A percentile compares a stretch with the other conserved stretches of the same genome.
Conservation (phyloP, 2,797 vertebrate genomes). For the Octomys mimax region DNA sequence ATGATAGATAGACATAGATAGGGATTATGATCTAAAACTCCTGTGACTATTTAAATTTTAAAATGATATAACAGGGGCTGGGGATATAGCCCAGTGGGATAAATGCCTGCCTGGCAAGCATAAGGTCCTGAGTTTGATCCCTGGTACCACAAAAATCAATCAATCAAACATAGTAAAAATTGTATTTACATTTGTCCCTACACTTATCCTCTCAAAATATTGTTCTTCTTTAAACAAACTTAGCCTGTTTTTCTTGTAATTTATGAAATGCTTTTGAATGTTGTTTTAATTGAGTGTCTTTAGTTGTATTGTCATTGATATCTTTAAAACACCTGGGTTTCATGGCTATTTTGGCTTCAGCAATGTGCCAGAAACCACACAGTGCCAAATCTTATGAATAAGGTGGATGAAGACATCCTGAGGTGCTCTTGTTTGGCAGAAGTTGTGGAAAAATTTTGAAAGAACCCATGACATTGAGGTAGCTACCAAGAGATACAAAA, state of each 20-base stretch:
- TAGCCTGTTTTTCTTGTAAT: not conserved
- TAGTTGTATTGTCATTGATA: not conserved
- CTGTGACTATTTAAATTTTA: not conserved
- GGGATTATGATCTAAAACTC: not conserved
- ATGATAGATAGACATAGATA: not conserved
- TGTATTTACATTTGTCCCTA: not conserved
- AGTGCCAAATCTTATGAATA: not conserved
- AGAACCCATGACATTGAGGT: not conserved
- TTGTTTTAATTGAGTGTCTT: not conserved
- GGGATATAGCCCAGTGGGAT: too few relatives aligned
- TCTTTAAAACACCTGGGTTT: not conserved
- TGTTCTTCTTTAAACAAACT: not conserved
- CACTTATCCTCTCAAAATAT: not conserved
- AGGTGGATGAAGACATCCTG: not conserved
- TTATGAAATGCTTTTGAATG: not conserved
- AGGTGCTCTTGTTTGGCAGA: not conserved
- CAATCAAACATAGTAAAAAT: not conserved
- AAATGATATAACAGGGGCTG: not conserved
- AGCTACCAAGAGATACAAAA: not conserved
- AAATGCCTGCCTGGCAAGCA: too few relatives aligned
- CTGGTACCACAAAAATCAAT: too few relatives aligned
- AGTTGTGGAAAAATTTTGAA: not conserved
- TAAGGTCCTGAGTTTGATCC: too few relatives aligned
- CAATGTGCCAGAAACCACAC: not conserved
- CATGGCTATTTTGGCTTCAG: not conserved